These are phyloP conservation scores for Pelecanus crispus DNA, from an alignment of 2,113 vertebrate species.

Conservation along the genomic window DNA sequence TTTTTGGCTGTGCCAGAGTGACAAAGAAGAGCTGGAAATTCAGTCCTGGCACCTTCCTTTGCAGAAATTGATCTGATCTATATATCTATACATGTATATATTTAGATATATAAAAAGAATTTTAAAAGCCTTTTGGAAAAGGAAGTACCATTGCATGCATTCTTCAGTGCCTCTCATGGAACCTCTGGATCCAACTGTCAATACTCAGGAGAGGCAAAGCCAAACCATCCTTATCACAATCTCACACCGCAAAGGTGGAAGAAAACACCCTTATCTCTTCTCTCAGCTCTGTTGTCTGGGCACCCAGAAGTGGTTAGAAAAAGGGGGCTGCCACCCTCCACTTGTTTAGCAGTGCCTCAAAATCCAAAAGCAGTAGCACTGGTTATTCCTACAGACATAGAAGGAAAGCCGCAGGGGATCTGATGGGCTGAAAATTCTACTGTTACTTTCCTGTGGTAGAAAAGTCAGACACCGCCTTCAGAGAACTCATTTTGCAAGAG, in stretches of 20 bases:
- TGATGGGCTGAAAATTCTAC: not conserved
- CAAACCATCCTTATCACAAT: not conserved
- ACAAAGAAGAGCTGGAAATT: not conserved
- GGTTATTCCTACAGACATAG: not conserved
- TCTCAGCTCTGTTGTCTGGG: not conserved
- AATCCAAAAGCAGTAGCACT: not conserved
- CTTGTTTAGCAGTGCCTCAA: not conserved
- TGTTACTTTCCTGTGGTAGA: not conserved
- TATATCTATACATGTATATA: not conserved
- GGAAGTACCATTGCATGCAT: not conserved
- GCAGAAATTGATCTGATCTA: not conserved
- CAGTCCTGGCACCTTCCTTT: not conserved
- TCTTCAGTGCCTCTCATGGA: not conserved
- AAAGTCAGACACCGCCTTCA: not conserved
- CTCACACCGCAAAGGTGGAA: not conserved
- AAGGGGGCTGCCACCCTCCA: not conserved
- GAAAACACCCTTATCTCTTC: not conserved
- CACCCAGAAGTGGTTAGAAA: not conserved
- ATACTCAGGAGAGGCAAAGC: not conserved
- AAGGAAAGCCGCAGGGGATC: not conserved
- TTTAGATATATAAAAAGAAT: not conserved
- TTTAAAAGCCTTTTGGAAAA: not conserved
- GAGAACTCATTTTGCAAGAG: not conserved
- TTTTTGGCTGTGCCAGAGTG: not conserved
- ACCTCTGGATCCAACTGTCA: not conserved